These are phyloP conservation scores for Cyprinodon diabolis DNA, from an alignment of 2,797 vertebrate species.

Conservation along the genomic window DNA sequence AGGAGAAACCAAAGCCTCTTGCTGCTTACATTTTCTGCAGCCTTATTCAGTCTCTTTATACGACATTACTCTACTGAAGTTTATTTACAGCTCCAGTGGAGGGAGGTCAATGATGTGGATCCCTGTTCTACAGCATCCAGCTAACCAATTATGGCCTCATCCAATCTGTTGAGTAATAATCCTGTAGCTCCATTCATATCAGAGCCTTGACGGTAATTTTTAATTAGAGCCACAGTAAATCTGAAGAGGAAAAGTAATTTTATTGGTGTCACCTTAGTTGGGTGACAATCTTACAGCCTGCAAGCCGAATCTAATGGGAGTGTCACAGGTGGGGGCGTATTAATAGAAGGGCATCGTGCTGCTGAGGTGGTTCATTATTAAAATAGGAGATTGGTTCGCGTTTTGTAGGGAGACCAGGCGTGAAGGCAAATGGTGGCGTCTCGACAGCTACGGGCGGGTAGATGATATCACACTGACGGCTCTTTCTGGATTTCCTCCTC, in stretches of 20 bases:
- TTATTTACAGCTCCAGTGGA: conserved; percentile 45
- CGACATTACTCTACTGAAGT: conserved; percentile 20
- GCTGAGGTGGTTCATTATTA: conserved; percentile 64
- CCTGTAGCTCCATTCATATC: conserved; percentile 47
- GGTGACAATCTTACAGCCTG: conserved; percentile 57
- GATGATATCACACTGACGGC: conserved; percentile 48
- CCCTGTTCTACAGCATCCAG: conserved; percentile 38
- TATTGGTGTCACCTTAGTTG: conserved; percentile 48
- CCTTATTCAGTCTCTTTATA: conserved; percentile 34
- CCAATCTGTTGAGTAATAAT: conserved; percentile 34
- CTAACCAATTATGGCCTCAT: conserved; percentile 43
- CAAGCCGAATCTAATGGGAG: conserved; percentile 64
- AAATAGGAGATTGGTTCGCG: conserved; percentile 35
- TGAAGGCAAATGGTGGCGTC: conserved; percentile 54
- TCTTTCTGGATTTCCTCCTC: conserved; percentile 48
- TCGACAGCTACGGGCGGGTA: conserved; percentile 45
- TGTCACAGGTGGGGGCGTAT: conserved; percentile 62
- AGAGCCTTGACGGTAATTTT: conserved; percentile 67
- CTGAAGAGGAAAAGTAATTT: conserved; percentile 60
- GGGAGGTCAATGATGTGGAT: conserved; percentile 39
- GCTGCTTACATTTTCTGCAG: conserved; percentile 4
- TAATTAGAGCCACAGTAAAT: conserved; percentile 68
- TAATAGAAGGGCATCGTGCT: conserved; percentile 66
- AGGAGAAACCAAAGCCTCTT: not conserved
- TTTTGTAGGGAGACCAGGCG: conserved; percentile 53